Base-by-base conservation (phyloP, 64 coral and sea anemone species). In the Platygyra sinensis region DNA sequence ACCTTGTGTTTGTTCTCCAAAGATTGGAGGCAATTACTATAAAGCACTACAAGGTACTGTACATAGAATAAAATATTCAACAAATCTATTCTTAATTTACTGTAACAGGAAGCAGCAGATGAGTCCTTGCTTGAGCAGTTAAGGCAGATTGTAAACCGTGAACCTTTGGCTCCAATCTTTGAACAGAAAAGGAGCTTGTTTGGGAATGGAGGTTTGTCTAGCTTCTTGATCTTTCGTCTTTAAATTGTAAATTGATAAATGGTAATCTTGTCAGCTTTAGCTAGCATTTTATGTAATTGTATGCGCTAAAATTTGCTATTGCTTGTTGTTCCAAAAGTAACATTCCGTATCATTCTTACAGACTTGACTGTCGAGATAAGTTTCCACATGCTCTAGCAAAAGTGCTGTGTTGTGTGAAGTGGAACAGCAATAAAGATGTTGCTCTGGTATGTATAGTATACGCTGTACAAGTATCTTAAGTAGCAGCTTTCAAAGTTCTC, bases 381-480 rank as follows among this genome's bases (percentile, higher is more conserved):
- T 99, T 90, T 81, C 77, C 93, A 52, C 91, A 96, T 91, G 88
- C 93, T 13, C 60, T 99, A 18, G 76, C 93, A 49, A 99, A 94
- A 76, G 61, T 99, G 4, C 51, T 99, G 54, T 90, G 91, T 11
- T 95, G 97, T 82, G 91, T 95, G 32, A 95, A 99, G 52, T 99
- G 97, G 97, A 95, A 99, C 79, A 86, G 91, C 28, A 95, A 95
- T 71, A 90, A 99, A 80, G 97, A 99, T 81, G 94, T 96, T n/a
- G 94, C 97, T 88, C 73, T 90, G 97, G 97, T 99, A 80, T 72
- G 55, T 17, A n/a, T 17, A 5, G 15, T 18, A 0, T 69, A 27
- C 8, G 9, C 29, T 27, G n/a, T n/a, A n/a, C n/a, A n/a, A n/a
- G 25, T 11, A 25, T 11, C 25, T 10, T n/a, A n/a, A n/a, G n/a